phyloP scores from a whole-genome alignment of 2,888 invertebrate species.

The Allacma fusca region DNA sequence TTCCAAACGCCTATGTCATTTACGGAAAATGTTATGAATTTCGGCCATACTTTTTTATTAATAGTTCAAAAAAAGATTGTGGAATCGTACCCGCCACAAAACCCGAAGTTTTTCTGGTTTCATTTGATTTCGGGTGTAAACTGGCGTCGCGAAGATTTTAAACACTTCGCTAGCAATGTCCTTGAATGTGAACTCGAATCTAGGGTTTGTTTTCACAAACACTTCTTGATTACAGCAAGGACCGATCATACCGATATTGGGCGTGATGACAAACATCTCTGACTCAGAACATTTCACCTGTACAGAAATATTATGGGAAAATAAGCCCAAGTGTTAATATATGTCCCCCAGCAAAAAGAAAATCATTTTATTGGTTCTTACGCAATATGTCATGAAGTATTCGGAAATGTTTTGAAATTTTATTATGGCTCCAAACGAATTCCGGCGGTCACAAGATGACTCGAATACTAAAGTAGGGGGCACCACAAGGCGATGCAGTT shows the following conservation, averaged over 20 bases:
- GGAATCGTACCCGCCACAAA: slow-evolving; percentile 25
- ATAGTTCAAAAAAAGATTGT: no score
- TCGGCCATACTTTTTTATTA: no score
- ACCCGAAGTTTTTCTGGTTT: slow-evolving; percentile 9
- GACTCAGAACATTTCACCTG: slow-evolving; percentile 36
- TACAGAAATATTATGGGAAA: no score
- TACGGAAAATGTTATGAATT: background rate
- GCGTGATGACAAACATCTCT: slow-evolving; percentile 32
- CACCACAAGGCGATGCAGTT: background rate
- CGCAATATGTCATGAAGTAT: slow-evolving; percentile 22
- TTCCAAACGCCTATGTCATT: background rate
- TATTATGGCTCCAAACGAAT: slow-evolving; percentile 14
- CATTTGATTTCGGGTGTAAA: slow-evolving; percentile 29
- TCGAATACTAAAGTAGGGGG: slow-evolving; percentile 16
- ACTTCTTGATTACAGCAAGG: slow-evolving; percentile 5
- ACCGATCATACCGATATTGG: slow-evolving; percentile 20
- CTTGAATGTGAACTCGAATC: slow-evolving; percentile 30
- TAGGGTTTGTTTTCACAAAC: slow-evolving; percentile 23
- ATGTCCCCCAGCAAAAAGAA: no score
- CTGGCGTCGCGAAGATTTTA: slow-evolving; percentile 28
- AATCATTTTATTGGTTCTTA: no score
- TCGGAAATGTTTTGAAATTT: slow-evolving; percentile 16
- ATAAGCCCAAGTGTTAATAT: no score
- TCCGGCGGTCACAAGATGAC: background rate
- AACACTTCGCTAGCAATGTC: slow-evolving; percentile 34